Percentiles rank a stretch among this genome's conserved stretches.
Evolutionary conservation across 1,140 invertebrate genomes (phyloP).

Genomic region (Brachystomella parvula): DNA sequence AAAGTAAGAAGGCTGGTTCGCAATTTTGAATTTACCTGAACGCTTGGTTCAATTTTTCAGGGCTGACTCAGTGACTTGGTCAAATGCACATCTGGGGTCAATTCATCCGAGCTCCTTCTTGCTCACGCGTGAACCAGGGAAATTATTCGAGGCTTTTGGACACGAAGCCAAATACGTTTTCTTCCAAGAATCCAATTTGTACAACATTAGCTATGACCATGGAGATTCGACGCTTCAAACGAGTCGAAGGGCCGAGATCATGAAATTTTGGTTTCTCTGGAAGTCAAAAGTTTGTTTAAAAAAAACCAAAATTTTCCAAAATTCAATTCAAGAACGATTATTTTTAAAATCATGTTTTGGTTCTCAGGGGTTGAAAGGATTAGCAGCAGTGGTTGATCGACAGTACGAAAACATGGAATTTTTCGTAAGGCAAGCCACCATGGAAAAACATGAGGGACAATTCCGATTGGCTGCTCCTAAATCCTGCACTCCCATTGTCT

Average conservation of each 20-base stretch:
- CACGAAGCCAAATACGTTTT: neutral
- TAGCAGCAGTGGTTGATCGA: neutral
- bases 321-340: neutral
- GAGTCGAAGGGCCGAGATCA: neutral
- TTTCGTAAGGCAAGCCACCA: neutral
- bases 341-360: neutral
- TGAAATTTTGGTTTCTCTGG: neutral
- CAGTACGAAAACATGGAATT: neutral
- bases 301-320: neutral
- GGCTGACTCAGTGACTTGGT: neutral
- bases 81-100: neutral
- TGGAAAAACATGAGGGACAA: neutral
- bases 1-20: neutral
- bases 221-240: conserved; percentile 8
- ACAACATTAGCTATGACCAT: neutral
- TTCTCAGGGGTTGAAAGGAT: conserved; percentile 1
- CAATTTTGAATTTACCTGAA: neutral
- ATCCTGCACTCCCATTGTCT: neutral
- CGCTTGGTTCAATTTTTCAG: neutral
- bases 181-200: neutral
- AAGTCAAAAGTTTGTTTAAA: neutral
- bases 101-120: neutral
- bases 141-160: neutral
- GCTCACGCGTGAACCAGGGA: neutral
- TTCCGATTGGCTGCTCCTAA: neutral